A percentile compares a stretch with the other conserved stretches of the same genome.
phyloP scores from a whole-genome alignment of 2,888 invertebrate species.

The Limnephilus marmoratus region DNA sequence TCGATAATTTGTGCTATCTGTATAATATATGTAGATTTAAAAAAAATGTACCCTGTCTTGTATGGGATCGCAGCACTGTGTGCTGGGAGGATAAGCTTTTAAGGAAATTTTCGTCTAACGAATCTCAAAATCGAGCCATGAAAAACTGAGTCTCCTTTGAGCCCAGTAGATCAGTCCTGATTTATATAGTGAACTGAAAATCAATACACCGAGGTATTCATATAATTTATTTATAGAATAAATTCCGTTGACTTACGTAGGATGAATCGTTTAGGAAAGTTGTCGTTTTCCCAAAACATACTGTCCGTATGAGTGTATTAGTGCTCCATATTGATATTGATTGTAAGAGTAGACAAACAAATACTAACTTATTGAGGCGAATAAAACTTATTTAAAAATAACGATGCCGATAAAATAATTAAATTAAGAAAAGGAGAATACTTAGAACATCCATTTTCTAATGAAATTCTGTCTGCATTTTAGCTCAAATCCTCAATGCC shows the following conservation, averaged over 20 bases:
- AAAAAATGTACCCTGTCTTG: too few species aligned
- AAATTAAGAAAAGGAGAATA: background rate
- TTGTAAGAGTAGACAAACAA: background rate
- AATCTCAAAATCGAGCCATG: background rate
- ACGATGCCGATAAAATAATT: background rate
- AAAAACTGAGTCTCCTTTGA: background rate
- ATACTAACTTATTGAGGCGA: background rate
- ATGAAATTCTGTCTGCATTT: background rate
- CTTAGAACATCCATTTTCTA: background rate
- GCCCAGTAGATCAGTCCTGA: background rate
- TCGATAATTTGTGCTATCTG: too few species aligned
- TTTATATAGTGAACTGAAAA: background rate
- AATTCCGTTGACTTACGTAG: background rate
- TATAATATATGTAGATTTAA: too few species aligned
- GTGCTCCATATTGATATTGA: background rate
- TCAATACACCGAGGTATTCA: background rate
- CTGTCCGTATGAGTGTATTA: background rate
- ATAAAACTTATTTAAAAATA: too few species aligned
- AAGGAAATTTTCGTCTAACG: background rate
- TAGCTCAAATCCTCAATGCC: background rate
- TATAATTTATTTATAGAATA: conserved; percentile 7
- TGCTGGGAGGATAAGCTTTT: background rate
- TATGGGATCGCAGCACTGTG: too few species aligned
- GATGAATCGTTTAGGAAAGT: background rate
- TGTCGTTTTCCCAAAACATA: background rate